Evolutionary conservation across 2,888 invertebrate species (phyloP).

Genomic region (Iphiclides podalirius): DNA sequence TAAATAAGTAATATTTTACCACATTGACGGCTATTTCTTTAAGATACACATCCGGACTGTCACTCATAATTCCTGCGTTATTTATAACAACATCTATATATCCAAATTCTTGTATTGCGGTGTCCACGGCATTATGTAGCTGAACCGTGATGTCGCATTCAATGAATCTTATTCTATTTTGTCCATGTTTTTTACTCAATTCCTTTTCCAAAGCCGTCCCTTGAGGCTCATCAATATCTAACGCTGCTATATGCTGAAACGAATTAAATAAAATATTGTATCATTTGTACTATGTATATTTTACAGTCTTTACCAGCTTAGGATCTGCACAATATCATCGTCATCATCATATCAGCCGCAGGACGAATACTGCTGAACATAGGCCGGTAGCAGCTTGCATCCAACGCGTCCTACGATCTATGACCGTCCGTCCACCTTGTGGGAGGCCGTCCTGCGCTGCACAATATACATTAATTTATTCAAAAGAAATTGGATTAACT

Average conservation of each 20-base stretch:
- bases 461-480: too few relatives aligned
- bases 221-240: slow-evolving; percentile 39
- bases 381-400: too few relatives aligned
- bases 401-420: too few relatives aligned
- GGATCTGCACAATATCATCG: too few relatives aligned
- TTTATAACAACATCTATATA: slow-evolving; percentile 61
- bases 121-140: slow-evolving; percentile 29
- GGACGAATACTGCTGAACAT: too few relatives aligned
- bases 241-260: slow-evolving; percentile 51
- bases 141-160: slow-evolving; percentile 46
- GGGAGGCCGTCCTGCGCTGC: too few relatives aligned
- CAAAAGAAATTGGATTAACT: too few relatives aligned
- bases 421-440: too few relatives aligned
- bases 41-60: slow-evolving; percentile 46
- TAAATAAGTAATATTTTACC: slow-evolving; percentile 44
- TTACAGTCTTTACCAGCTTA: too few relatives aligned
- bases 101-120: slow-evolving; percentile 40
- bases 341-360: too few relatives aligned
- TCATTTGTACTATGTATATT: too few relatives aligned
- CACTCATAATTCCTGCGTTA: slow-evolving; percentile 63
- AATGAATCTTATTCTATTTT: slow-evolving; percentile 40
- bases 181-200: slow-evolving; percentile 40
- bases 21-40: slow-evolving; percentile 60
- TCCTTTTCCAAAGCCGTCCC: slow-evolving; percentile 41
- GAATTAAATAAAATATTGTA: too few relatives aligned